phyloP scores from a whole-genome alignment of 2,113 vertebrate species.

The Actenoides hombroni region DNA sequence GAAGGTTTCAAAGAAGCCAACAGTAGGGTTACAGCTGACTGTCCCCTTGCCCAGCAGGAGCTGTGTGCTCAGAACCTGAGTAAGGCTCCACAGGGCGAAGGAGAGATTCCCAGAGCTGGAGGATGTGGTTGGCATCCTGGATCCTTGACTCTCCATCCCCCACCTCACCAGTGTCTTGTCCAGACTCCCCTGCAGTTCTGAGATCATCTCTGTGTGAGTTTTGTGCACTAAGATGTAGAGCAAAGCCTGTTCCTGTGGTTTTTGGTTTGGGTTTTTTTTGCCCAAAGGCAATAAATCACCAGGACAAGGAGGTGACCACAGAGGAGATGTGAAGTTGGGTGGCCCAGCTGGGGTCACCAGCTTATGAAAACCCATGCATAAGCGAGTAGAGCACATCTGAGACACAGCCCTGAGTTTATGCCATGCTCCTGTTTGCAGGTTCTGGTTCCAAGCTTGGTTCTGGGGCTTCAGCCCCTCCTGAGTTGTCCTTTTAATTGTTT shows the following conservation, averaged over 20 bases:
- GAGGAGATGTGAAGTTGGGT: not conserved
- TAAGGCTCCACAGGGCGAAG: not conserved
- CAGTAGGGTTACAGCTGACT: no score
- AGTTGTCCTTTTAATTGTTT: not conserved
- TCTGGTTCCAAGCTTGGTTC: not conserved
- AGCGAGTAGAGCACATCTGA: not conserved
- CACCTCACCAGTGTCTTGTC: not conserved
- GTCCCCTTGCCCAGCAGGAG: not conserved
- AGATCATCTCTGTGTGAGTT: accelerated
- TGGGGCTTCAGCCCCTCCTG: not conserved
- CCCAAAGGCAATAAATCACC: accelerated
- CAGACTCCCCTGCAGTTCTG: not conserved
- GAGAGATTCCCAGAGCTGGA: not conserved
- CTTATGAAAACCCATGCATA: not conserved
- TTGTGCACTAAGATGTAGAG: accelerated
- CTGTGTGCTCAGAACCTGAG: not conserved
- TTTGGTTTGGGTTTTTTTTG: no score
- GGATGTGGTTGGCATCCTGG: not conserved
- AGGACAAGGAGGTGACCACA: not conserved
- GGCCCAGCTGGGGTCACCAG: not conserved
- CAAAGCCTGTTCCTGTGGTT: not conserved
- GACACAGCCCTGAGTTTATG: not conserved
- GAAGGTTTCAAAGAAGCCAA: not conserved
- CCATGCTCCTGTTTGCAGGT: accelerated
- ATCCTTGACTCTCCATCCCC: accelerated